Conservation (phyloP, 1,140 invertebrate genomes). For the Subanguina moxae region DNA sequence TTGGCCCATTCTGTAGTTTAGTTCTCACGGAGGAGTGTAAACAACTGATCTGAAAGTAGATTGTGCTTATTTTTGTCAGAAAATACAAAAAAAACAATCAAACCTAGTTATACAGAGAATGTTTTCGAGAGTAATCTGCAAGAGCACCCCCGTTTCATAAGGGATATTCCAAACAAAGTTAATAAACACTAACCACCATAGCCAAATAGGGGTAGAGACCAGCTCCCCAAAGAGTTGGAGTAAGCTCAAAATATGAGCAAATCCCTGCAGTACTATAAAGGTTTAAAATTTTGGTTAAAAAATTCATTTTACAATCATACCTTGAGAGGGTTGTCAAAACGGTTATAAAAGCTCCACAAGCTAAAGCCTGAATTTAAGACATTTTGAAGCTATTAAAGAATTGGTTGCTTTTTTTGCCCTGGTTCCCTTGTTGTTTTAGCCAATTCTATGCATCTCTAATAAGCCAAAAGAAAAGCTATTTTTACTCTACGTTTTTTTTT, state of each 20-base stretch:
- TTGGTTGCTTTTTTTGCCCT: no score
- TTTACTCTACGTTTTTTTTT: no score
- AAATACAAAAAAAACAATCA: conserved; percentile 14
- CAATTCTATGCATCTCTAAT: no score
- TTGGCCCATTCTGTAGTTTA: no score
- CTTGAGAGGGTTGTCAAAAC: conserved; percentile 79
- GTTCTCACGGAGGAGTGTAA: conserved; percentile 40
- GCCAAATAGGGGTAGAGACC: conserved; percentile 88
- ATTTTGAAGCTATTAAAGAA: no score
- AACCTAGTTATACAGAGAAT: conserved; percentile 66
- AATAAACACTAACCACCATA: conserved; percentile 73
- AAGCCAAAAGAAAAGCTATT: no score
- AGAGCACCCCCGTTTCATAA: no score
- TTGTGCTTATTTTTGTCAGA: conserved; percentile 5
- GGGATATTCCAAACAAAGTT: no score
- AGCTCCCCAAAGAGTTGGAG: conserved; percentile 64
- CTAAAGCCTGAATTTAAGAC: conserved; percentile 66
- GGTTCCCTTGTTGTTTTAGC: no score
- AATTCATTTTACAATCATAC: not conserved
- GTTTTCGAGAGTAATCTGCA: conserved; percentile 72
- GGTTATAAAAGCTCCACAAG: conserved; percentile 80
- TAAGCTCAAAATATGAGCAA: conserved; percentile 80
- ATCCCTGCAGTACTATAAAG: conserved; percentile 76
- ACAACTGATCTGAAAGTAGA: conserved; percentile 44
- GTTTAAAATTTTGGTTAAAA: not conserved